Conservation (phyloP, 2,888 invertebrate species). For the Orthonychiurus folsomi region DNA sequence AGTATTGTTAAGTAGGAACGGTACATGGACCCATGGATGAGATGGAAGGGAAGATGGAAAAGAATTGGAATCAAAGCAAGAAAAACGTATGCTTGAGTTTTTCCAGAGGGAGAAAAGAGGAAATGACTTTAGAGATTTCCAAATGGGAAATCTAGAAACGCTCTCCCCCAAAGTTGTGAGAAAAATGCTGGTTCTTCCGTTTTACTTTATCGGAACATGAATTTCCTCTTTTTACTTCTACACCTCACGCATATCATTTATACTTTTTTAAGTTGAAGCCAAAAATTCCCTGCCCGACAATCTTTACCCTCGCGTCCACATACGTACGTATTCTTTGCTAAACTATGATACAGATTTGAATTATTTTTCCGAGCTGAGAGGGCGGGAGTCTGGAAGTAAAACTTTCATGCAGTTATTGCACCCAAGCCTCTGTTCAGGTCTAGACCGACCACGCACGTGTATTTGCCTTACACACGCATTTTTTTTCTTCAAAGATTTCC, state of each 20-base stretch:
- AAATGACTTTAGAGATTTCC: conserved; percentile 15
- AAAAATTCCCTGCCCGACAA: neutral
- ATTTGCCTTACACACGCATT: too few relatives aligned
- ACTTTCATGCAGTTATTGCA: neutral
- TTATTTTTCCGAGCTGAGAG: neutral
- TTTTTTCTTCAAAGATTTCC: too few relatives aligned
- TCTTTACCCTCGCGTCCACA: neutral
- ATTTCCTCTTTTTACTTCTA: conserved; percentile 15
- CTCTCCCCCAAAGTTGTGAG: conserved; percentile 3
- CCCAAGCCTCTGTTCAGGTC: too few relatives aligned
- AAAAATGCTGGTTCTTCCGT: conserved; percentile 14
- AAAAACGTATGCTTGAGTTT: too few relatives aligned
- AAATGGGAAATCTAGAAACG: conserved; percentile 7
- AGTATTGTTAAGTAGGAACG: too few relatives aligned
- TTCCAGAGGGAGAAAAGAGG: too few relatives aligned
- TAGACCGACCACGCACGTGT: too few relatives aligned
- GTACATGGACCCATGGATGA: too few relatives aligned
- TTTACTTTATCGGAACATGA: conserved; percentile 18
- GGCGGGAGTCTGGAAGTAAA: neutral
- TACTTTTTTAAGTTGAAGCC: neutral
- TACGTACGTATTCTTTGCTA: neutral
- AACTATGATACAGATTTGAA: neutral
- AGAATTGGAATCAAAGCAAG: too few relatives aligned
- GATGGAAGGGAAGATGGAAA: too few relatives aligned
- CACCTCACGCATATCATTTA: neutral